Evolutionary conservation across 2,888 invertebrate genomes (phyloP).

Genomic region (Cyrtodaria siliqua): DNA sequence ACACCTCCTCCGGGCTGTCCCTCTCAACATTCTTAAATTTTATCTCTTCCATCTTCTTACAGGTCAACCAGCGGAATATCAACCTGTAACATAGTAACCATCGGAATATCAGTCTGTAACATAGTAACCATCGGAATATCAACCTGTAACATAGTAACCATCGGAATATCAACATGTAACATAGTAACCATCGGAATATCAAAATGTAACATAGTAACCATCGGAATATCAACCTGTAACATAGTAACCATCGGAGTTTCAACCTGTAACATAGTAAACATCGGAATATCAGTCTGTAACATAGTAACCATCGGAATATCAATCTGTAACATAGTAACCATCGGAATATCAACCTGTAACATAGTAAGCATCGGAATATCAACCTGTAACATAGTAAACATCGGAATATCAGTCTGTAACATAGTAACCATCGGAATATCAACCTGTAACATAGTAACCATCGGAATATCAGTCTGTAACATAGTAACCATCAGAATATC

Average conservation of each 20-base stretch:
- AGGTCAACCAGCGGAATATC: slow-evolving; percentile 72
- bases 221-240: background rate
- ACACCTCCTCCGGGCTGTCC: slow-evolving; percentile 69
- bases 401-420: slow-evolving; percentile 24
- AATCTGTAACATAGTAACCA: slow-evolving; percentile 42
- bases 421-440: too few relatives aligned
- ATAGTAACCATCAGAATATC: too few relatives aligned
- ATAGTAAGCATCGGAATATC: background rate
- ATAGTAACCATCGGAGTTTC: background rate
- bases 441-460: too few relatives aligned
- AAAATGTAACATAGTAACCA: background rate
- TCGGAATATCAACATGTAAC: slow-evolving; percentile 9
- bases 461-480: background rate
- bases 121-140: background rate
- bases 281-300: slow-evolving; percentile 42
- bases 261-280: slow-evolving; percentile 31
- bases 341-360: too few relatives aligned
- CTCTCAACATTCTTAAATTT: slow-evolving; percentile 59
- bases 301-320: slow-evolving; percentile 70
- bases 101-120: too few relatives aligned
- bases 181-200: background rate
- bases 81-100: slow-evolving; percentile 43
- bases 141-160: background rate
- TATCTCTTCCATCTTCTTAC: slow-evolving; percentile 63
- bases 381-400: background rate